Base-by-base conservation (phyloP, 1,140 invertebrate genomes). In the Halotydeus destructor region DNA sequence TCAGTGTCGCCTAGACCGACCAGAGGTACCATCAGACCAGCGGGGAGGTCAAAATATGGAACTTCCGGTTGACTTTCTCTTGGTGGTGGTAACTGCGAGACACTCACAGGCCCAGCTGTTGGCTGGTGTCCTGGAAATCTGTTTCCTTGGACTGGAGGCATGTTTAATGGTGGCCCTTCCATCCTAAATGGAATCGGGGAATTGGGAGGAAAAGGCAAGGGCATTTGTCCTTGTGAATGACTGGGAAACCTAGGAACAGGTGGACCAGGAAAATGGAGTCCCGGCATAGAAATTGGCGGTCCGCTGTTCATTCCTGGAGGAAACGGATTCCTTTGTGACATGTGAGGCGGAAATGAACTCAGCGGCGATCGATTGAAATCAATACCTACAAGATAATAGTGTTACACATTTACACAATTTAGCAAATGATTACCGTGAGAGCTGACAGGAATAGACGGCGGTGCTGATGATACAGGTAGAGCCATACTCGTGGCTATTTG, bases 1-100 rank as follows among this genome's bases (percentile, higher is more conserved):
- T 76, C 75, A 52, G 71, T 74, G 50, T 96, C 88, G 60, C 93
- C 85, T 41, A 89, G 58, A 67, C 82, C 84, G 41, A 96, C 81
- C 6, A 93, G 63, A 9, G 85, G 82, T 25, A 86, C 83, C 75
- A 94, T 93, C 1, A 96, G 62, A 38, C 85, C 88, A 47, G 88
- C 88, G 12, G 91, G 91, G 39, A 96, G 64, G 57, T 97, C 89
- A 59, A 79, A 96, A 58, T 96, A 97, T 36, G 88, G 86, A 48
- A 86, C 75, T 40, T 78, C 77, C 11, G 86, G 86, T 60, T 86
- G 72, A 38, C 83, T 60, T 22, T 57, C 55, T 48, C 22, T 50
- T 42, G 22, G 30, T 28, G n/a, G 30, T 2, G 11, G 16, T 50
- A 37, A 30, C 26, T 28, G 38, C 21, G n/a, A 23, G 39, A n/a